Evolutionary conservation across 2,113 vertebrate species (phyloP), one percentile per base, ranked within the genome.

Genomic region (Mastomys coucha): DNA sequence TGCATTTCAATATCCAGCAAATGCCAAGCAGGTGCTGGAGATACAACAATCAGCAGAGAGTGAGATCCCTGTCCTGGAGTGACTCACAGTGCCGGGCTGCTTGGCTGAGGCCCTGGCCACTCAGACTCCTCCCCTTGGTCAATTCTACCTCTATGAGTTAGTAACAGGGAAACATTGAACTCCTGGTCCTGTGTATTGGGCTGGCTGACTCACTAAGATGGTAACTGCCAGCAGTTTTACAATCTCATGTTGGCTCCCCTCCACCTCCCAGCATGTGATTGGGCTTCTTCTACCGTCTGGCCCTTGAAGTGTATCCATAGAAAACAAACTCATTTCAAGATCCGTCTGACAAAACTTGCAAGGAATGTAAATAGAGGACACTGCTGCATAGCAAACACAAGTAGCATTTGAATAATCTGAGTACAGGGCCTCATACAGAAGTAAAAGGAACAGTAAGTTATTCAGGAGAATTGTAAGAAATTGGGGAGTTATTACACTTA

Each of bases 321-420:
- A 97, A 97, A 97, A 96, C 95, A 97, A 97, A 85, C 95, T 94
- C 89, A 96, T 91, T 96, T 97, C 97, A 97, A 96, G 91, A 96
- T 96, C 42, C 70, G 45, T 96, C 89, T 93, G 95, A 97, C 73
- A 97, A 95, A 89, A 78, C 88, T 97, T 91, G 53, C 72, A 84
- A 97, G 84, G 96, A 96, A 97, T 96, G 88, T 77, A 94, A 97
- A 92, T 73, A 86, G 24, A 96, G 91, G 92, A 91, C 86, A 73
- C 63, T 53, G 72, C 63, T 58, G 77, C 45, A 53, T 67, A 91
- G 81, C 39, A 95, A 95, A 84, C 91, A 89, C 77, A 97, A 94
- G 91, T 91, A 94, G 56, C 81, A 95, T 89, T 51, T 88, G 75
- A 93, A 92, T 88, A 51, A 78, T 92, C 45, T 96, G 70, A 89